Percentiles rank a stretch among this genome's conserved stretches.
Evolutionary conservation across 2,113 vertebrate species (phyloP).

Genomic region (Nymphicus hollandicus): DNA sequence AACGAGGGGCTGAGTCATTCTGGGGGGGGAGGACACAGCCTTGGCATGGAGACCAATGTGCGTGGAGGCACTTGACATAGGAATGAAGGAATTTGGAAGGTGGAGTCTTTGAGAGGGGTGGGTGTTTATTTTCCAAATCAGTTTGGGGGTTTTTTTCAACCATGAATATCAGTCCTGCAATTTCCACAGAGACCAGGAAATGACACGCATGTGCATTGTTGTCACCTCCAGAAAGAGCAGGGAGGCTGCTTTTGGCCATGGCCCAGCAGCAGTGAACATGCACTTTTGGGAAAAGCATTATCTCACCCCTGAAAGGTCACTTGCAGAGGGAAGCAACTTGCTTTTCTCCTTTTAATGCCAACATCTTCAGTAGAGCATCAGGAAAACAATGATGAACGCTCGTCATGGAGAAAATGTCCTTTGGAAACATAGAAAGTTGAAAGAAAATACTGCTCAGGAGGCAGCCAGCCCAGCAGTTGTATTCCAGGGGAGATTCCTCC

Average conservation of each 20-base stretch:
- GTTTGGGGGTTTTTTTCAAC: neutral
- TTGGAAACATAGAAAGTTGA: neutral
- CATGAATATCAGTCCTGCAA: neutral
- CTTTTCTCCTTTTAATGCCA: neutral
- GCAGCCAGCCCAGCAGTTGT: neutral
- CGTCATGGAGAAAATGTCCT: neutral
- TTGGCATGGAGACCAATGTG: neutral
- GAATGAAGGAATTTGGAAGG: conserved; percentile 25
- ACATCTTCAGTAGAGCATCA: neutral
- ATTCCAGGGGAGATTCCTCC: neutral
- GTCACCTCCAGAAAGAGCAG: conserved; percentile 42
- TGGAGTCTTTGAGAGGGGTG: neutral
- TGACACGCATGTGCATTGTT: conserved; percentile 58
- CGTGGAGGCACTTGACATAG: neutral
- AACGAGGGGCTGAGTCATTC: neutral
- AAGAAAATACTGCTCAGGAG: neutral
- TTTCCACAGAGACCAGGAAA: conserved; percentile 43
- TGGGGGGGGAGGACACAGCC: neutral
- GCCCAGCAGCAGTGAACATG: conserved; percentile 19
- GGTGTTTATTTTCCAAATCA: neutral
- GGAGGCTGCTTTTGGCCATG: conserved; percentile 9
- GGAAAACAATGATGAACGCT: neutral
- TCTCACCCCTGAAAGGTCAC: neutral
- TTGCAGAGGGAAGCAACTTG: neutral
- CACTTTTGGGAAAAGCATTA: conserved; percentile 53